These are phyloP conservation scores for Lichenostomus cassidix DNA, from an alignment of 2,113 vertebrate species.

Conservation along the genomic window DNA sequence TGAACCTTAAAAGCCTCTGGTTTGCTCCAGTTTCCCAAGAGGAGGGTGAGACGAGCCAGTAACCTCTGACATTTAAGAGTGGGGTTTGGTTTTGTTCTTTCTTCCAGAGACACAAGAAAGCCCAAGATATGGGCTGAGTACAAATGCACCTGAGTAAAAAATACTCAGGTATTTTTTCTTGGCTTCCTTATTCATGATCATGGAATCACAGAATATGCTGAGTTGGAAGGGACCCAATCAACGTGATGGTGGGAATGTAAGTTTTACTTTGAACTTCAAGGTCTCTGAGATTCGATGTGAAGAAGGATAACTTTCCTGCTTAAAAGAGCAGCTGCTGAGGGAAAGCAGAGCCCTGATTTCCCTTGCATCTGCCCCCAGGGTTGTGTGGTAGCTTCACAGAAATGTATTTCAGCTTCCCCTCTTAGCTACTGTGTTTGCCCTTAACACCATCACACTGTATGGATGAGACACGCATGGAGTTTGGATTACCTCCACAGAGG, in stretches of 20 bases:
- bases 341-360: not conserved
- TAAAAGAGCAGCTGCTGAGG: not conserved
- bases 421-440: not conserved
- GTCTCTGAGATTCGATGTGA: not conserved
- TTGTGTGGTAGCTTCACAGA: not conserved
- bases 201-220: not conserved
- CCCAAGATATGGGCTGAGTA: too few relatives aligned
- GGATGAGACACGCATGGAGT: not conserved
- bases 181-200: not conserved
- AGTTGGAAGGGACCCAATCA: not conserved
- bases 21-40: not conserved
- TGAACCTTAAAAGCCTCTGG: not conserved
- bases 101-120: not conserved
- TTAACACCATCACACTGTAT: not conserved
- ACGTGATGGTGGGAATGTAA: not conserved
- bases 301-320: not conserved
- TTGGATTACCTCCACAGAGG: not conserved
- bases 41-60: not conserved
- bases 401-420: not conserved
- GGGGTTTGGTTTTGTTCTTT: not conserved
- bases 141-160: too few relatives aligned
- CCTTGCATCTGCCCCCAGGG: not conserved
- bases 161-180: not conserved
- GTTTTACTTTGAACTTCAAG: not conserved
- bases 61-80: not conserved